phyloP scores from a whole-genome alignment of 2,797 vertebrate genomes.

The Acipenser transmontanus region DNA sequence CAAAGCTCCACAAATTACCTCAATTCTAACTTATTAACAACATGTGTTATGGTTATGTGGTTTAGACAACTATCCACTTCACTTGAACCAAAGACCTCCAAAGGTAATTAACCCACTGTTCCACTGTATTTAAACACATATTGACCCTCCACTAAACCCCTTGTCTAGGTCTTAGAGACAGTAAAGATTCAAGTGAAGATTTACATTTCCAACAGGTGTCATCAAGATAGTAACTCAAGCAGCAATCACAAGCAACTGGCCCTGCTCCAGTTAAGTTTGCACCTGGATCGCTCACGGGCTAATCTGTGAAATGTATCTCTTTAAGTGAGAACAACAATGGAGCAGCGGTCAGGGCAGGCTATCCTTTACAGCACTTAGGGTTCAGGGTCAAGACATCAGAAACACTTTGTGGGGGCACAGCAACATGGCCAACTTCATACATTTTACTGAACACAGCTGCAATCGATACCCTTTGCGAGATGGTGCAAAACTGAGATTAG shows the following conservation, averaged over 20 bases:
- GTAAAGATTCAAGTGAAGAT: not conserved
- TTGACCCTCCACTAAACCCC: no score
- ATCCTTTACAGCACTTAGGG: conserved; percentile 33
- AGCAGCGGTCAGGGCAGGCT: conserved; percentile 36
- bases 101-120: no score
- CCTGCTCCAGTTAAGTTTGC: conserved; percentile 51
- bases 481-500: conserved; percentile 58
- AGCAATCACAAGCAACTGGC: conserved; percentile 36
- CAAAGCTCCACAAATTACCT: no score
- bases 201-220: not conserved
- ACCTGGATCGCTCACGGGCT: conserved; percentile 39
- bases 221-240: not conserved
- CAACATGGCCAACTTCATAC: conserved; percentile 48
- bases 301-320: conserved; percentile 41
- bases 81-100: no score
- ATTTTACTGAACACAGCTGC: conserved; percentile 40
- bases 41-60: no score
- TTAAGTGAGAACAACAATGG: conserved; percentile 30
- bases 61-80: no score
- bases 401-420: conserved; percentile 35
- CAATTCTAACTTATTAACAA: no score
- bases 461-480: conserved; percentile 77
- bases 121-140: no score
- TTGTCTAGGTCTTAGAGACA: not conserved
- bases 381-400: conserved; percentile 42